Evolutionary conservation across 2,113 vertebrate genomes (phyloP).

Genomic region (Acanthochromis polyacanthus): DNA sequence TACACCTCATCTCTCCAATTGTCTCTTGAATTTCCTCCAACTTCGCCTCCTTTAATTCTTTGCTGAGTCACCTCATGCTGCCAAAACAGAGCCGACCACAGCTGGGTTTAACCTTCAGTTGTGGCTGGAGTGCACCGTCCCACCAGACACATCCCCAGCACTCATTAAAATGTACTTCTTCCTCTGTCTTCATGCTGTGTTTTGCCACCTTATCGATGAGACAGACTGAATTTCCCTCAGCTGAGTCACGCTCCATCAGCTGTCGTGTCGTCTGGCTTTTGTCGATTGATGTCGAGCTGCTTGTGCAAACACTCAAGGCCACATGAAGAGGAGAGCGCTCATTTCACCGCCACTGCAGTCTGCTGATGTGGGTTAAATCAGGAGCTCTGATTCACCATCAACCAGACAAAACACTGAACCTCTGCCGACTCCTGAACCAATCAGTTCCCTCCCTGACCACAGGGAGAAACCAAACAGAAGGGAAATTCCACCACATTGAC

Average conservation of each 20-base stretch:
- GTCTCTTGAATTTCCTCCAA: background rate
- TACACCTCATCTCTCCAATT: background rate
- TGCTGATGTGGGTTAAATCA: background rate
- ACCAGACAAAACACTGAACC: background rate
- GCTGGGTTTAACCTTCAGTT: constrained; percentile 4
- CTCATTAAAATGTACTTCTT: background rate
- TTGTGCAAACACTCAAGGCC: constrained; percentile 21
- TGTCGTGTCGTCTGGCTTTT: constrained; percentile 17
- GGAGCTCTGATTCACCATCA: constrained; percentile 11
- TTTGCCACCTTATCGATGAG: constrained; percentile 9
- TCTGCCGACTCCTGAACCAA: background rate
- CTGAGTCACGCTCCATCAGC: constrained; percentile 48
- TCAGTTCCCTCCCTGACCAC: constrained; percentile 9
- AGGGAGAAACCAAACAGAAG: constrained; percentile 10
- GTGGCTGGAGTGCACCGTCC: constrained; percentile 11
- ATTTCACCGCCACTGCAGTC: constrained; percentile 27
- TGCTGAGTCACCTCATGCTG: constrained; percentile 39
- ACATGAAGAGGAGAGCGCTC: constrained; percentile 8
- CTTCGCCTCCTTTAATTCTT: constrained; percentile 16
- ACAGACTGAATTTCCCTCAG: constrained; percentile 7
- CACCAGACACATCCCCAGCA: constrained; percentile 1
- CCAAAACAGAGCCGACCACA: constrained; percentile 13
- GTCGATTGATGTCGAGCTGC: constrained; percentile 4
- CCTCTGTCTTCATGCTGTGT: background rate
- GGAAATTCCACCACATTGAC: constrained; percentile 30